Evolutionary conservation across 2,113 vertebrate species (phyloP), one percentile per base, ranked within the genome.

Genomic region (Oenanthe oenanthe): DNA sequence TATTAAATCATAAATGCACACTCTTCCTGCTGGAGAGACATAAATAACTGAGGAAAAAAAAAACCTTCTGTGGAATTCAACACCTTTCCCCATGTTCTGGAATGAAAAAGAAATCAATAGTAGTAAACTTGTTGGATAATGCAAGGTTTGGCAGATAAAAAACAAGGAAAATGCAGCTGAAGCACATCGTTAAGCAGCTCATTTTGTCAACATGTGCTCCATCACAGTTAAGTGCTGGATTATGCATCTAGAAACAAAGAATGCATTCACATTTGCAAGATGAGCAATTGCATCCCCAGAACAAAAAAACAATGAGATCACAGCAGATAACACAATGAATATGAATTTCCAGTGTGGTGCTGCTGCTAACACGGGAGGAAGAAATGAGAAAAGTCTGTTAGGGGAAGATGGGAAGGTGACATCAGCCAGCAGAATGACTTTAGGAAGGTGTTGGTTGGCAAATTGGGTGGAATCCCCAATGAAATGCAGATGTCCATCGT

Each of bases 141-240:
- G 78, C 45, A 58, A 85, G 34, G 28, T 85, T 95, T 95, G 87
- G 75, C 88, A 92, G 85, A 85, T 80, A 79, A 93, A 83, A 94
- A 96, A 85, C 89, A 90, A 94, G 54, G 54, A 65, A 85, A 90
- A 83, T 12, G 8, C 62, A 70, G 47, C 63, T 58, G 54, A 43
- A 79, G 92, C 74, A 76, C 78, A 83, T 92, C 20, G 9, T 92
- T 81, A 79, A 86, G 66, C 67, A 83, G 32, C 67, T 91, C 58
- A 2, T 85, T 97, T 80, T 72, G 88, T 94, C 74, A 82, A 82
- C 93, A 89, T 63, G 81, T 94, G 74, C 75, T 95, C 80, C 82
- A 96, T 91, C 85, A 95, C 82, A 76, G 74, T 79, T 94, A 92
- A 92, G 72, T 85, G 87, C 70, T 83, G 76, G 89, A 73, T 89